Evolutionary conservation across 2,797 vertebrate genomes (phyloP).

Genomic region (Schizopygopsis malacanthus): DNA sequence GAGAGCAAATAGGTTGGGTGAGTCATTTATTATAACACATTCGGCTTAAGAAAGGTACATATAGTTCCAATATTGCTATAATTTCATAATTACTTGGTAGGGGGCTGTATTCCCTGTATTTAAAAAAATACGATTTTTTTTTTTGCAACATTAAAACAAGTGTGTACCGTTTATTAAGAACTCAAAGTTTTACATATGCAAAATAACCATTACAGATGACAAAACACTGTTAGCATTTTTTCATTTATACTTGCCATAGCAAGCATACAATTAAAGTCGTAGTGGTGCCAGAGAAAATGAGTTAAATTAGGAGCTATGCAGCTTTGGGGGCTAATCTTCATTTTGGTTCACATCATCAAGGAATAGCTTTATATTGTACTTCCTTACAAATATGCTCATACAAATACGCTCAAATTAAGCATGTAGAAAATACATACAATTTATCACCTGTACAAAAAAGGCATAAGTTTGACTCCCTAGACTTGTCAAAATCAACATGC

Average conservation of each 20-base stretch:
- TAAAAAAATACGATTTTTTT: conserved; percentile 45
- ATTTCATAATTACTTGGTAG: conserved; percentile 57
- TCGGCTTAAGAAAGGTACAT: conserved; percentile 63
- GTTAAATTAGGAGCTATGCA: conserved; percentile 36
- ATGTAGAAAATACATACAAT: conserved; percentile 25
- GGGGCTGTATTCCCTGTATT: conserved; percentile 58
- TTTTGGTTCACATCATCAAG: conserved; percentile 47
- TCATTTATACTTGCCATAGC: conserved; percentile 30
- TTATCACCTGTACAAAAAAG: conserved; percentile 53
- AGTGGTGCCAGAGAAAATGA: conserved; percentile 1
- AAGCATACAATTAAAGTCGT: conserved; percentile 21
- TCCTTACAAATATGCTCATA: conserved; percentile 39
- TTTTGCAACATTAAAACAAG: conserved; percentile 60
- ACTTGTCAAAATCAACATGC: conserved; percentile 60
- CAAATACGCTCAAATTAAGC: conserved; percentile 18
- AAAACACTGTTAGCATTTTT: conserved; percentile 22
- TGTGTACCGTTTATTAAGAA: conserved; percentile 17
- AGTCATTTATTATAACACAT: conserved; percentile 68
- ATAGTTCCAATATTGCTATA: conserved; percentile 48
- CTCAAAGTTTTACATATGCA: conserved; percentile 39
- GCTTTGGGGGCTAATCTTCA: conserved; percentile 28
- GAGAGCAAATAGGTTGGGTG: conserved; percentile 54
- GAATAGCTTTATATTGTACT: conserved; percentile 23
- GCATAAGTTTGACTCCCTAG: conserved; percentile 23
- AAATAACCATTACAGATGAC: conserved; percentile 21